Base-by-base conservation (phyloP, 2,113 vertebrate genomes). In the Promerops cafer region DNA sequence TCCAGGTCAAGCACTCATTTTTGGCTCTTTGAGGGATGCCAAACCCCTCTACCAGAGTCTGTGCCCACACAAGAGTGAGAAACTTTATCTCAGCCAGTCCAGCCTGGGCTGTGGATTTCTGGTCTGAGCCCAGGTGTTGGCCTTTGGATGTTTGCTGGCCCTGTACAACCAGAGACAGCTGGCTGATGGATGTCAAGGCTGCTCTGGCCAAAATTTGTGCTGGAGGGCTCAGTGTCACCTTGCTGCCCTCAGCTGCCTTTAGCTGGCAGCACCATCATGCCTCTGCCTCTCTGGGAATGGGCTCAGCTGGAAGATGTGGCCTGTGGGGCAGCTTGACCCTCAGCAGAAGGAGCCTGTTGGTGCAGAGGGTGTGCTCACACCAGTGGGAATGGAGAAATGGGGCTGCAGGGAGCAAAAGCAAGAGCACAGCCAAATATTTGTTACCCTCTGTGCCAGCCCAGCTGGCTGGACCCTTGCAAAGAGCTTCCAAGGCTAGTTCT, bases 101-200 rank as follows among this genome's bases (percentile, higher is more conserved):
- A 77, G 8, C 57, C 57, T 21, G 53, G 26, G 40, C 21, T 2
- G 3, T 68, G n/a, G 59, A 30, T 50, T 72, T 89, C 69, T 78
- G 39, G 2, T 54, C 52, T 3, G 2, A 69, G 45, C 35, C 50
- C 50, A 23, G 23, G 23, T 0, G 1, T 9, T 59, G 27, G 24
- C 20, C 17, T 63, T n/a, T 30, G n/a, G 33, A 5, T 53, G 39
- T 71, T 60, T 70, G 6, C 30, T 78, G 56, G 21, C 72, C 42
- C 33, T 13, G 53, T 49, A 9, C n/a, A 87, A 31, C 35, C 77
- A 64, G 27, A 59, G 56, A 56, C 82, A 54, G 28, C 4, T 9
- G 17, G 17, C 28, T 82, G 74, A 40, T 42, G 74, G 78, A 33
- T 75, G 39, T 45, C 54, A 49, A 26, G 19, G 40, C 44, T 49